These are phyloP conservation scores for Drosophila barbarae DNA, from an alignment of 2,888 invertebrate genomes.

Conservation along the genomic window DNA sequence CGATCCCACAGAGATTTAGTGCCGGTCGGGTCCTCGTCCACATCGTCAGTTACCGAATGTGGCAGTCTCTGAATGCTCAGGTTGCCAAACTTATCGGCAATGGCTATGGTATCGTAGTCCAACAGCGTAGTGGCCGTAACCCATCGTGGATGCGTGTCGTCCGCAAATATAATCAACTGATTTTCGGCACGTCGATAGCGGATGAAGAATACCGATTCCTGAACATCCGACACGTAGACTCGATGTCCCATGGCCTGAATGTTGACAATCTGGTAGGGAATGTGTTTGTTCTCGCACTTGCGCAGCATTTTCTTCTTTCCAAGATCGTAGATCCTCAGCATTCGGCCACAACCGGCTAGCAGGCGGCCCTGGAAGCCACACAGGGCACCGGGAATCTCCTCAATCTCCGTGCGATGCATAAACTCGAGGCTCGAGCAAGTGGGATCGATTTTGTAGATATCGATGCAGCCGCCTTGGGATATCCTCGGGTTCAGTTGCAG, in stretches of 20 bases:
- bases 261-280: slow-evolving; percentile 96
- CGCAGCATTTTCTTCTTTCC: slow-evolving; percentile 97
- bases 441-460: slow-evolving; percentile 87
- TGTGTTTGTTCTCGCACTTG: slow-evolving; percentile 98
- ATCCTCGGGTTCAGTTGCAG: slow-evolving; percentile 92
- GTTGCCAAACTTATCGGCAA: slow-evolving; percentile 99
- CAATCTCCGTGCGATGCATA: slow-evolving; percentile 94
- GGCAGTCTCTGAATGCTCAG: slow-evolving; percentile 94
- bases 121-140: slow-evolving; percentile 94
- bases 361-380: slow-evolving; percentile 95
- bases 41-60: slow-evolving; percentile 95
- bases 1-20: slow-evolving; percentile 98
- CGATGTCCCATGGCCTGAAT: slow-evolving; percentile 97
- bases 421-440: slow-evolving; percentile 93
- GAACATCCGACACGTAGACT: slow-evolving; percentile 96
- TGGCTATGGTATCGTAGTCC: slow-evolving; percentile 97
- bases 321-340: slow-evolving; percentile 95
- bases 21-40: slow-evolving; percentile 99
- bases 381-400: slow-evolving; percentile 94
- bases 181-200: slow-evolving; percentile 97
- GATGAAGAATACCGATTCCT: slow-evolving; percentile 97
- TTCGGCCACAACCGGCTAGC: slow-evolving; percentile 94
- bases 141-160: slow-evolving; percentile 98
- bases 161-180: slow-evolving; percentile 98
- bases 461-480: slow-evolving; percentile 90